Base-by-base conservation (phyloP, 2,797 vertebrate genomes). In the Alosa sapidissima region DNA sequence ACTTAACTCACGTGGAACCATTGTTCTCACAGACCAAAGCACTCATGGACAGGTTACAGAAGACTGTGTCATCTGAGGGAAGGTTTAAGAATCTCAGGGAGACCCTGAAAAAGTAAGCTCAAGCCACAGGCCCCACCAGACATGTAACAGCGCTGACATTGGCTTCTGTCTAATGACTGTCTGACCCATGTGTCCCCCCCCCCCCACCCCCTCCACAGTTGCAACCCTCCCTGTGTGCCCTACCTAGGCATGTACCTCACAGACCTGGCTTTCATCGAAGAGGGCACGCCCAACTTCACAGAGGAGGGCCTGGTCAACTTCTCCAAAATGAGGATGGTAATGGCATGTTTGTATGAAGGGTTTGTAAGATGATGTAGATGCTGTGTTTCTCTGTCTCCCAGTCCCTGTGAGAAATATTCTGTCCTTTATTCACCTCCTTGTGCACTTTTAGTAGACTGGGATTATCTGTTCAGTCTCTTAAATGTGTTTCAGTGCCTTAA, bases 241-340 rank as follows among this genome's bases (percentile, higher is more conserved):
- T 99, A 99, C 90, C 96, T 99, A 88, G 98, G 98, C 87, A 99
- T 99, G 98, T 99, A 99, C 92, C 94, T 99, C 90, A 99, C 98
- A 0, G 98, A 99, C 92, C 92, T 99, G 93, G 98, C 97, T 0
- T 99, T 99, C 92, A 99, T 99, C 6, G 98, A 99, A 92, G 98
- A 99, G 93, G 98, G 97, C 84, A 99, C 97, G 2, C 97, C 98
- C 36, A 98, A 99, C 93, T 98, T 99, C 90, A 99, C 98, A 0
- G 97, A 98, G 90, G 97, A 99, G 88, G 98, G 98, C 52, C 97
- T 99, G 83, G 98, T 99, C 45, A 99, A 99, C 93, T 99, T 99
- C 93, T 99, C 98, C 92, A 99, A 99, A 94, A 99, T 99, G 98
- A 96, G 98, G 92, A 99, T 99, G 98, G 98, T 99, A 94, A 92